Percentiles rank a stretch among this genome's conserved stretches.
Conservation (phyloP, 2,888 invertebrate species). For the Pandemis corylana region DNA sequence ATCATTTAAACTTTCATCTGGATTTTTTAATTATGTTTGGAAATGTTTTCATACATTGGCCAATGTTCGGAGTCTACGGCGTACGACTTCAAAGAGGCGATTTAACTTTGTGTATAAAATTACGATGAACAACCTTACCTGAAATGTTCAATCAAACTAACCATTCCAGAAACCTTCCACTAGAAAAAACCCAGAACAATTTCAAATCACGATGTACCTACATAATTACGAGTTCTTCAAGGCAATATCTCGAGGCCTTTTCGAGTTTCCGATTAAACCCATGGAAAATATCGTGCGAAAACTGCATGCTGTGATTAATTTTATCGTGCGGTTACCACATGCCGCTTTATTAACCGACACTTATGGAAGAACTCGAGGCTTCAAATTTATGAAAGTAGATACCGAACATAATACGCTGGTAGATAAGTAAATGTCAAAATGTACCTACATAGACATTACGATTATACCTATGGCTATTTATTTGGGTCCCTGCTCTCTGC, state of each 20-base stretch:
- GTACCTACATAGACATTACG: not conserved
- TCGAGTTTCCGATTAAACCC: not conserved
- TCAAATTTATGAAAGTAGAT: not conserved
- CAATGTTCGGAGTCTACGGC: no score
- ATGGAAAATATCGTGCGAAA: constrained; percentile 9
- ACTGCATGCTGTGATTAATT: constrained; percentile 5
- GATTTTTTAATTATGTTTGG: no score
- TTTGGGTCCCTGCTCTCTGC: not conserved
- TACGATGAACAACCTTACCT: no score
- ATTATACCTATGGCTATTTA: not conserved
- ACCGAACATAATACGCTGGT: not conserved
- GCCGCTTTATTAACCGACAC: constrained; percentile 1
- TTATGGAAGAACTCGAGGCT: not conserved
- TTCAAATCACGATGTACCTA: not conserved
- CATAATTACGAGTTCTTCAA: not conserved
- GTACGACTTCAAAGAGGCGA: no score
- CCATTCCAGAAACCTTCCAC: not conserved
- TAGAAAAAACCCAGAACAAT: not conserved
- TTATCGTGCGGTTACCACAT: not conserved
- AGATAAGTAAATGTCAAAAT: not conserved
- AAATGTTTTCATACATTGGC: no score
- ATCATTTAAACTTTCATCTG: no score
- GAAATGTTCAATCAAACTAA: no score
- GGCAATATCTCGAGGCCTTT: not conserved
- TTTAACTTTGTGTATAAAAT: no score